These are phyloP conservation scores for Rhinogobius similis DNA, from an alignment of 2,113 vertebrate species.

Conservation along the genomic window DNA sequence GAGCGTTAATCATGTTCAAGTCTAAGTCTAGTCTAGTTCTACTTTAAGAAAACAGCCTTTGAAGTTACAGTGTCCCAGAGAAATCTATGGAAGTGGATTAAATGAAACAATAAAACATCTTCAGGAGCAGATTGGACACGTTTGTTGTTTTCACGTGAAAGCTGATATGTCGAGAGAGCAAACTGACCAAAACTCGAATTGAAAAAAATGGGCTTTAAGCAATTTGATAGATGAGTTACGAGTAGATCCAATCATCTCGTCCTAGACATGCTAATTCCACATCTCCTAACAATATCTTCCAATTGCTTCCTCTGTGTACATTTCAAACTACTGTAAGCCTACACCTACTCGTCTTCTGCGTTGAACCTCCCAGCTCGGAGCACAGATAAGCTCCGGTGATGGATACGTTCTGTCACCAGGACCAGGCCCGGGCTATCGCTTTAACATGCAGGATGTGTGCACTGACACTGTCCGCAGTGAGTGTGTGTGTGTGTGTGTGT, in stretches of 20 bases:
- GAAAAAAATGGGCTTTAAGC: too few species aligned
- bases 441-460: slow-evolving; percentile 50
- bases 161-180: too few species aligned
- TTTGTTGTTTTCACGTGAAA: too few species aligned
- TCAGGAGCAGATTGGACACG: too few species aligned
- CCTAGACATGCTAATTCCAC: not conserved
- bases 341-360: slow-evolving; percentile 58
- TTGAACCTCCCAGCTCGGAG: slow-evolving; percentile 47
- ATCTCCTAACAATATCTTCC: not conserved
- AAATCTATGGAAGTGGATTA: too few species aligned
- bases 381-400: slow-evolving; percentile 71
- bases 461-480: slow-evolving; percentile 15
- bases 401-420: slow-evolving; percentile 64
- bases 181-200: too few species aligned
- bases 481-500: slow-evolving; percentile 28
- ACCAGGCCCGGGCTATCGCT: slow-evolving; percentile 54
- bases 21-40: too few species aligned
- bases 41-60: too few species aligned
- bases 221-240: not conserved
- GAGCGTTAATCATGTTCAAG: too few species aligned
- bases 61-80: too few species aligned
- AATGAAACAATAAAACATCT: too few species aligned
- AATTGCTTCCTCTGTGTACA: not conserved
- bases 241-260: not conserved
- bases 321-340: slow-evolving; percentile 23